A percentile compares a stretch with the other conserved stretches of the same genome.
These are phyloP conservation scores for Mystacides longicornis DNA, from an alignment of 2,888 invertebrate genomes.

Conservation along the genomic window DNA sequence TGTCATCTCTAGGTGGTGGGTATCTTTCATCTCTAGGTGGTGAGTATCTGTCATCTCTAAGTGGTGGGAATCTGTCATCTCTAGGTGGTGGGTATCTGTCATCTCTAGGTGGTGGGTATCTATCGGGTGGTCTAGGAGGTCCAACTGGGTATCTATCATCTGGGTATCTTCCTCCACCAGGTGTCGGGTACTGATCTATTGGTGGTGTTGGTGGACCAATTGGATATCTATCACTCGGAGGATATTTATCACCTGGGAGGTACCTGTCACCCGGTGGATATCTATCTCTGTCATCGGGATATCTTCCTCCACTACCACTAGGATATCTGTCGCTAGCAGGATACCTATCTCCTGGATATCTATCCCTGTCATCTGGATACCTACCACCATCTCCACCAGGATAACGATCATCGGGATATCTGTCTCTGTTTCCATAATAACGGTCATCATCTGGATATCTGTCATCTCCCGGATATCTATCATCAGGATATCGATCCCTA, in stretches of 20 bases:
- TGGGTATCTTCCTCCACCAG: conserved; percentile 37
- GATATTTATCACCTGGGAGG: conserved; percentile 39
- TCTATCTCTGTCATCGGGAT: conserved; percentile 37
- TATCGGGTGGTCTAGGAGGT: conserved; percentile 31
- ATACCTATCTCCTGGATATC: conserved; percentile 31
- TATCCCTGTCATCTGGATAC: conserved; percentile 26
- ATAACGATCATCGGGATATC: conserved; percentile 37
- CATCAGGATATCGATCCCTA: conserved; percentile 31
- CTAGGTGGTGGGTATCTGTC: conserved; percentile 29
- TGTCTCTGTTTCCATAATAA: conserved; percentile 29
- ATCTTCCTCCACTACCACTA: conserved; percentile 34
- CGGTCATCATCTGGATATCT: conserved; percentile 30
- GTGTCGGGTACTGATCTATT: no score
- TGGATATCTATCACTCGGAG: conserved; percentile 30
- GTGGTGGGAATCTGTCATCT: conserved; percentile 30
- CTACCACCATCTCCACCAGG: conserved; percentile 37
- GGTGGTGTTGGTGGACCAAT: conserved; percentile 26
- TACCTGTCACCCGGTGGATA: conserved; percentile 38
- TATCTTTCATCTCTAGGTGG: conserved; percentile 33
- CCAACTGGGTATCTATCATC: conserved; percentile 29
- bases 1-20: conserved; percentile 30
- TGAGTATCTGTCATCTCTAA: conserved; percentile 42
- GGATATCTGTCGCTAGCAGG: conserved; percentile 34
- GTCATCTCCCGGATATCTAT: conserved; percentile 35
- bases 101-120: conserved; percentile 34